These are phyloP conservation scores for Spatulosminthurus flaviceps DNA, from an alignment of 2,888 invertebrate genomes.

Conservation along the genomic window DNA sequence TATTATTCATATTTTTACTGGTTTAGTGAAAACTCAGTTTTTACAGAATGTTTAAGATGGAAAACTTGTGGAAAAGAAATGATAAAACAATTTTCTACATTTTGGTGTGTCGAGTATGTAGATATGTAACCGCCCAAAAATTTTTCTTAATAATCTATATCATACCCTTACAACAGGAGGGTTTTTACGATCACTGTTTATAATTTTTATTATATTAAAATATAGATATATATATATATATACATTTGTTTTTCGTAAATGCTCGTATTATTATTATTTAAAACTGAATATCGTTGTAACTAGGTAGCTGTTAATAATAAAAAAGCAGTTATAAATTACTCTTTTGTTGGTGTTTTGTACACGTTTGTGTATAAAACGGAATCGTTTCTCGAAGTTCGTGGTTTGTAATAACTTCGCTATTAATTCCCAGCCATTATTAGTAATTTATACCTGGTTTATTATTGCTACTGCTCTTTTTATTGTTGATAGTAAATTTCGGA, in stretches of 20 bases:
- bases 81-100: not conserved
- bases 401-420: too few species aligned
- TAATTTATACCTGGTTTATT: not conserved
- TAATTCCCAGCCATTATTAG: not conserved
- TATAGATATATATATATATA: too few species aligned
- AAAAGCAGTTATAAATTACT: not conserved
- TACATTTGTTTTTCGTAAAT: not conserved
- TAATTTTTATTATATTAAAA: not conserved
- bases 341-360: constrained; percentile 2
- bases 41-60: constrained; percentile 3
- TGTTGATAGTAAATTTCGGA: constrained; percentile 26
- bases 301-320: not conserved
- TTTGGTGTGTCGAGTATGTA: constrained; percentile 25
- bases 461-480: not conserved
- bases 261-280: constrained; percentile 5
- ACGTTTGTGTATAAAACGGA: not conserved
- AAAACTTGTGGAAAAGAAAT: not conserved
- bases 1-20: constrained; percentile 21
- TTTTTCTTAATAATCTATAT: constrained; percentile 2
- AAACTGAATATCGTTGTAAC: not conserved
- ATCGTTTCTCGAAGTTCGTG: not conserved
- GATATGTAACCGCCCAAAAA: not conserved
- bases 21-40: constrained; percentile 11
- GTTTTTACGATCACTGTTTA: constrained; percentile 10
- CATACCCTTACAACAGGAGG: not conserved